phyloP scores from a whole-genome alignment of 2,888 invertebrate genomes.

The Synanthedon andrenaeformis region DNA sequence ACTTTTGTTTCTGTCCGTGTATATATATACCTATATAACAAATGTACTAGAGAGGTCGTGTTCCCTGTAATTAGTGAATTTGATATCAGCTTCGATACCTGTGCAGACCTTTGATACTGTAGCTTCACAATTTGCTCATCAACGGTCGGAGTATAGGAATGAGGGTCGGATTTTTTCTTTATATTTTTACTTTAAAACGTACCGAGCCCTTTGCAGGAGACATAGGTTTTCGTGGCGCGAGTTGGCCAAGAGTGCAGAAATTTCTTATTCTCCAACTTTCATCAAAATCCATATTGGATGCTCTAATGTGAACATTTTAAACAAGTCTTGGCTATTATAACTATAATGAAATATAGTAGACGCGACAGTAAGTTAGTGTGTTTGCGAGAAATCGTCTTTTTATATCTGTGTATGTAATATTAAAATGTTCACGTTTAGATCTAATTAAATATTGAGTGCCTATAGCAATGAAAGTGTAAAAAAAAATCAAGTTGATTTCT shows the following conservation, averaged over 20 bases:
- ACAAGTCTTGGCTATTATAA: slow-evolving; percentile 56
- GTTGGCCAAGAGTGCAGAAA: too few species aligned
- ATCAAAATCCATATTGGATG: slow-evolving; percentile 23
- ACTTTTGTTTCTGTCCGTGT: slow-evolving; percentile 37
- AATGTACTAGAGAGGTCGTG: slow-evolving; percentile 47
- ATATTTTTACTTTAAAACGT: too few species aligned
- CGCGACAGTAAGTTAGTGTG: slow-evolving; percentile 48
- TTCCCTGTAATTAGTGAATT: slow-evolving; percentile 49
- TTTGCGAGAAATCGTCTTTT: slow-evolving; percentile 55
- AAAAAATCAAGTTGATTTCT: slow-evolving; percentile 63
- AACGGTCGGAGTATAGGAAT: slow-evolving; percentile 12
- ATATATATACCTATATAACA: slow-evolving; percentile 37
- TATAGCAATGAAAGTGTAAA: slow-evolving; percentile 69
- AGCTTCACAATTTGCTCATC: slow-evolving; percentile 53
- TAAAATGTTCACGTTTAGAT: slow-evolving; percentile 68
- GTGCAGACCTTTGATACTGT: slow-evolving; percentile 50
- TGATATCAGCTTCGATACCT: slow-evolving; percentile 47
- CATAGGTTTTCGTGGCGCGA: too few species aligned
- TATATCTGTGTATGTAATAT: slow-evolving; percentile 60
- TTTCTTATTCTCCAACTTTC: too few species aligned
- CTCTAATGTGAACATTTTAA: slow-evolving; percentile 66
- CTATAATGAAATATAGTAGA: slow-evolving; percentile 21
- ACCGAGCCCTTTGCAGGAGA: too few species aligned
- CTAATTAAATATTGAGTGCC: slow-evolving; percentile 65
- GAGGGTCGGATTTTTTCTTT: too few species aligned